Base-by-base conservation (phyloP, 2,113 vertebrate species). In the Oryzias celebensis region DNA sequence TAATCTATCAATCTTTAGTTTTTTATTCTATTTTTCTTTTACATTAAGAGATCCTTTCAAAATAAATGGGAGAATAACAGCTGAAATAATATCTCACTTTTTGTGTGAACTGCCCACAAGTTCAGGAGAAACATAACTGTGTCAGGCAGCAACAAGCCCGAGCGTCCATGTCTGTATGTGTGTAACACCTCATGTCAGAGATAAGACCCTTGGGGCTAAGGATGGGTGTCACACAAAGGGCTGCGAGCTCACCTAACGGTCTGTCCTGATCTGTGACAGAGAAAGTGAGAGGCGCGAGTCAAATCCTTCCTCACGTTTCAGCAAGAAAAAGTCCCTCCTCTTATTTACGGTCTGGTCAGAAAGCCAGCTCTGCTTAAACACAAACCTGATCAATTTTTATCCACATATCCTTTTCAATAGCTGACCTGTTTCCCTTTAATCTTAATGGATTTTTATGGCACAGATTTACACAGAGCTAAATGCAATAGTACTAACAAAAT, bases 281-380 rank as follows among this genome's bases (percentile, higher is more conserved):
- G 69, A 66, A 17, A n/a, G 47, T n/a, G 58, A 70, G 83, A 75
- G 31, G 54, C 48, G 54, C 54, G 73, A 81, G 73, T 85, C 84
- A 88, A 87, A 87, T 89, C 87, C 85, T 66, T 80, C 64, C 81
- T 89, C 77, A 51, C 75, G 56, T 88, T 85, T 86, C 88, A 86
- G 57, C 63, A 15, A 80, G 72, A 69, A 58, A 58, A 80, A 75
- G 68, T 75, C 54, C 22, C 43, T 63, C 65, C 36, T 71, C 75
- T 82, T 84, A 81, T 88, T 84, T 83, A 85, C 81, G 62, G 53
- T 73, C 80, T 79, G 62, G 77, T 83, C 80, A 73, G 79, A 85
- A 80, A 88, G 84, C 82, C 73, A 73, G 65, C 61, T 31, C 69
- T 73, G 70, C 62, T 79, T 77, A 63, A 36, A 36, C 36, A 36